These are phyloP conservation scores for Sternarchorhynchus goeldii DNA, from an alignment of 2,797 vertebrate species.

Conservation along the genomic window DNA sequence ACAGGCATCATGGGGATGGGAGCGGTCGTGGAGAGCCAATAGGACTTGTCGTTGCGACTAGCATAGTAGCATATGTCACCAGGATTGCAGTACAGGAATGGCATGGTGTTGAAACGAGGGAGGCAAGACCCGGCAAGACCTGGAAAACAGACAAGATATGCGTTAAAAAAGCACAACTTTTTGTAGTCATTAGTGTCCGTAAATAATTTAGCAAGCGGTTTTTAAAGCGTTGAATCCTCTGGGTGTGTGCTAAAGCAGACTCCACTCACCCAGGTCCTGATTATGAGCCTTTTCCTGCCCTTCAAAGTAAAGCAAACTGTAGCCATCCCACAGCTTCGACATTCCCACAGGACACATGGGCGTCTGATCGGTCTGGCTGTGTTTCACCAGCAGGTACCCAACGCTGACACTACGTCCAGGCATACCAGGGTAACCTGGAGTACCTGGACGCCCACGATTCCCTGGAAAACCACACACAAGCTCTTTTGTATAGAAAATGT, in stretches of 20 bases:
- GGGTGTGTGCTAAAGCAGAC: neutral
- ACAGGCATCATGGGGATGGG: slow-evolving; percentile 98
- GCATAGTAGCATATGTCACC: slow-evolving; percentile 95
- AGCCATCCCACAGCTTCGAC: slow-evolving; percentile 94
- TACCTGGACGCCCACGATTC: slow-evolving; percentile 77
- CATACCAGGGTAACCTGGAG: slow-evolving; percentile 85
- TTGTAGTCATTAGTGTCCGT: neutral
- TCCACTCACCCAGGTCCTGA: slow-evolving; percentile 90
- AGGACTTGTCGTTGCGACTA: slow-evolving; percentile 97
- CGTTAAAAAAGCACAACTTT: neutral
- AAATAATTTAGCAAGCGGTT: neutral
- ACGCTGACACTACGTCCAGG: slow-evolving; percentile 94
- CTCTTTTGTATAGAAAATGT: neutral
- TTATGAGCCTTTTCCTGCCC: slow-evolving; percentile 98
- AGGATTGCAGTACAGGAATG: slow-evolving; percentile 98
- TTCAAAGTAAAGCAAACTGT: slow-evolving; percentile 96
- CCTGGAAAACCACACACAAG: slow-evolving; percentile 21
- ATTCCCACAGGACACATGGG: slow-evolving; percentile 97
- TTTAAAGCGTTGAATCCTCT: neutral
- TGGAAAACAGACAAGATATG: slow-evolving; percentile 57
- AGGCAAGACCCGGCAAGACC: slow-evolving; percentile 95
- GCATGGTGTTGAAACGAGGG: slow-evolving; percentile 93
- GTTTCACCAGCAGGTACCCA: slow-evolving; percentile 96
- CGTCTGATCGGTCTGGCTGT: slow-evolving; percentile 90
- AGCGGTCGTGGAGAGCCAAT: slow-evolving; percentile 95